Conservation (phyloP, 2,113 vertebrate species). For the Dicerorhinus sumatrensis region DNA sequence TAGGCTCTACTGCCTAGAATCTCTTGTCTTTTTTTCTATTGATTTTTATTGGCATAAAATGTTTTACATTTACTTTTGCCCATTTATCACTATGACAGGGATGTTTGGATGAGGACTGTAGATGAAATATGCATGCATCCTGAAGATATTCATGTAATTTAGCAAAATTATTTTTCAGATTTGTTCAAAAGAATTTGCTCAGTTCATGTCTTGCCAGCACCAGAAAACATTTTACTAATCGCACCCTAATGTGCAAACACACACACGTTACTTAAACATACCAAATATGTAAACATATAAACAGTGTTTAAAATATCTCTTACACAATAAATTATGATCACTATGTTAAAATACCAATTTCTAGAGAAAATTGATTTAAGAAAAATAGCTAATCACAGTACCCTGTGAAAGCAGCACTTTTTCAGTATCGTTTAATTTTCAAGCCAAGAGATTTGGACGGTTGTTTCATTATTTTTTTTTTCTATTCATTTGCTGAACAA, state of each 20-base stretch:
- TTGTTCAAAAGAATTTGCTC: conserved; percentile 55
- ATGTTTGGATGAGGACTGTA: conserved; percentile 63
- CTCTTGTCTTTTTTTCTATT: conserved; percentile 76
- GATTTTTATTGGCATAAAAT: conserved; percentile 84
- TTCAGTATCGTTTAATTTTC: conserved; percentile 37
- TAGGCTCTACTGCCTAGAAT: conserved; percentile 75
- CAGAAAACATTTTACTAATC: conserved; percentile 69
- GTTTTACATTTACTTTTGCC: conserved; percentile 81
- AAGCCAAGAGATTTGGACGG: conserved; percentile 27
- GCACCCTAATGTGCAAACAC: background rate
- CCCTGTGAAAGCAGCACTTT: conserved; percentile 14
- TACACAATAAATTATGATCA: conserved; percentile 68
- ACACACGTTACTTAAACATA: conserved; percentile 73
- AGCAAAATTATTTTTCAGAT: conserved; percentile 68
- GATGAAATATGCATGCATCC: conserved; percentile 50
- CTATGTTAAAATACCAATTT: conserved; percentile 69
- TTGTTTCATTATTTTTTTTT: conserved; percentile 70
- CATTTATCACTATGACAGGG: conserved; percentile 64
- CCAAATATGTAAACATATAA: conserved; percentile 72
- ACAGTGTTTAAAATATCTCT: conserved; percentile 76
- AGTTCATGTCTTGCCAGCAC: conserved; percentile 36
- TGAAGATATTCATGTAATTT: conserved; percentile 71
- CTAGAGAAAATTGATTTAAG: conserved; percentile 59
- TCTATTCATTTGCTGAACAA: conserved; percentile 79
- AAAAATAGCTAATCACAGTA: conserved; percentile 70